phyloP scores from a whole-genome alignment of 2,113 vertebrate genomes.

The Cisticola juncidis region DNA sequence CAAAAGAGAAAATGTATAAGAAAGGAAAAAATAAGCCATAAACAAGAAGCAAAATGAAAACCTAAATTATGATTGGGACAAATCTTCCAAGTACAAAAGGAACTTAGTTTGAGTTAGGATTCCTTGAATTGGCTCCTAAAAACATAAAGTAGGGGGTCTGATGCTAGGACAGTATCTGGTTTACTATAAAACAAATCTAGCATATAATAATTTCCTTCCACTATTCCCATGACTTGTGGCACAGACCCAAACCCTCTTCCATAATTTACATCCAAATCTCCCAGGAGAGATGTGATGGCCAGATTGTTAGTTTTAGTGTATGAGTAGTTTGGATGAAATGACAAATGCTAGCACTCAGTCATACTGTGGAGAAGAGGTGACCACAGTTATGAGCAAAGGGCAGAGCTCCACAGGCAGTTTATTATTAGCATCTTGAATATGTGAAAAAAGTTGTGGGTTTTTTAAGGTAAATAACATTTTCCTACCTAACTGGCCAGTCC shows the following conservation, averaged over 20 bases:
- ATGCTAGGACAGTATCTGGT: conserved; percentile 26
- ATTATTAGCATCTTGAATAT: conserved; percentile 41
- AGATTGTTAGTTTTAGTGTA: conserved; percentile 24
- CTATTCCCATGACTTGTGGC: conserved; percentile 59
- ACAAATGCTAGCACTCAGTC: conserved; percentile 37
- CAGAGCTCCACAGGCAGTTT: not conserved
- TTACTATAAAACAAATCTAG: conserved; percentile 58
- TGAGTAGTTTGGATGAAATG: conserved; percentile 58
- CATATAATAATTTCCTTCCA: conserved; percentile 60
- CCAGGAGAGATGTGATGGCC: conserved; percentile 4
- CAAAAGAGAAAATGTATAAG: not conserved
- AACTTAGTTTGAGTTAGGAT: not conserved
- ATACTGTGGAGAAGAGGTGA: conserved; percentile 14
- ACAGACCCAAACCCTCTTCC: conserved; percentile 24
- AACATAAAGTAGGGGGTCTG: not conserved
- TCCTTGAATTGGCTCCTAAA: not conserved
- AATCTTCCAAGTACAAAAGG: not conserved
- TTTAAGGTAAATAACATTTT: conserved; percentile 60
- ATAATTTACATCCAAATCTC: conserved; percentile 40
- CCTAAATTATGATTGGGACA: not conserved
- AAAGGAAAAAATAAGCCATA: not conserved
- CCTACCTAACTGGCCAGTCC: conserved; percentile 53
- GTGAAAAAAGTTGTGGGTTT: not conserved
- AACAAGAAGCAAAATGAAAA: not conserved
- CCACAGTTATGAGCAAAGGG: not conserved